Percentiles rank a stretch among this genome's conserved stretches.
Conservation (phyloP, 2,113 vertebrate genomes). For the Cyprinodon tularosa region DNA sequence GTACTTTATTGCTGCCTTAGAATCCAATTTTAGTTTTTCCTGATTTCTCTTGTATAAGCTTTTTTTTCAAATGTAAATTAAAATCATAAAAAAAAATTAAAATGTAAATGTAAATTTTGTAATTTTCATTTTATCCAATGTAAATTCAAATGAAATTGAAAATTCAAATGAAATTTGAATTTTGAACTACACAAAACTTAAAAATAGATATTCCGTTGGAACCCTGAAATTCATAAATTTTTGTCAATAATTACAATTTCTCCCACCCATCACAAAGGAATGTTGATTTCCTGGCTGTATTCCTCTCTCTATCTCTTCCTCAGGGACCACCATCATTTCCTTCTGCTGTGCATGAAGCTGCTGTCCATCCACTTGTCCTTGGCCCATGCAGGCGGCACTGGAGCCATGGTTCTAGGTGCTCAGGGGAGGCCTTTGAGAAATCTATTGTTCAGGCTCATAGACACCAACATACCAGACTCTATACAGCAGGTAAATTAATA, state of each 20-base stretch:
- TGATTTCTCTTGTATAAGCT: too few relatives aligned
- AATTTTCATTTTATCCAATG: neutral
- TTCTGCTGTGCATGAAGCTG: conserved; percentile 94
- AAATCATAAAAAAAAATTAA: too few relatives aligned
- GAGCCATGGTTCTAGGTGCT: conserved; percentile 93
- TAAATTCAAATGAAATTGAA: too few relatives aligned
- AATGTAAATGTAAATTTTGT: neutral
- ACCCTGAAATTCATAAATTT: too few relatives aligned
- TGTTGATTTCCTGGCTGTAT: neutral
- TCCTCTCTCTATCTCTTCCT: conserved; percentile 9
- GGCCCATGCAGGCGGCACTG: conserved; percentile 94
- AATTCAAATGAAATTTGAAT: neutral
- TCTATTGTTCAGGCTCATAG: conserved; percentile 94
- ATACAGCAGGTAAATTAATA: conserved; percentile 89
- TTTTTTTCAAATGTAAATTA: too few relatives aligned
- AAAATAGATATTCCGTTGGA: neutral
- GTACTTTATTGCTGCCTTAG: neutral
- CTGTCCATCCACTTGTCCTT: conserved; percentile 96
- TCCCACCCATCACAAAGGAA: neutral
- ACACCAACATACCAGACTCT: conserved; percentile 94
- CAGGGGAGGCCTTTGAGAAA: conserved; percentile 95
- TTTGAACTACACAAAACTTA: neutral
- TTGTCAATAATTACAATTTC: neutral
- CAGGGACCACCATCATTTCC: conserved; percentile 96
- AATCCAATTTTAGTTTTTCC: neutral